phyloP scores from a whole-genome alignment of 1,140 invertebrate genomes.

The Drosophila pseudoananassae region DNA sequence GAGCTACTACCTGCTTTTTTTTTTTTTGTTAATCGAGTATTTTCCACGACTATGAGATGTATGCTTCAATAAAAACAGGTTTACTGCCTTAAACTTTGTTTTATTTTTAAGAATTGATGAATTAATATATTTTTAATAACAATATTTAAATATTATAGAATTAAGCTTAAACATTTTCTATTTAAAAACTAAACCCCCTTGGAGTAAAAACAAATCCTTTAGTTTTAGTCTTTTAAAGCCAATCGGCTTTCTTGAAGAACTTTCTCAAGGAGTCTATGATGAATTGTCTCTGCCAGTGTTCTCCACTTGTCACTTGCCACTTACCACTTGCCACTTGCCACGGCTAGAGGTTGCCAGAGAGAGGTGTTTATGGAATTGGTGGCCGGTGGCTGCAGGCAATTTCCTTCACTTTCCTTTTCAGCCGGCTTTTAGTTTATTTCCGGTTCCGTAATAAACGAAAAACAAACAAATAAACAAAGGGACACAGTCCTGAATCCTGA shows the following conservation, averaged over 20 bases:
- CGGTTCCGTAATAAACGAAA: slow-evolving; percentile 65
- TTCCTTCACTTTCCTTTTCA: slow-evolving; percentile 66
- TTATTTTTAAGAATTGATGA: neutral
- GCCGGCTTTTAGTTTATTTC: slow-evolving; percentile 66
- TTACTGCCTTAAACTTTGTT: slow-evolving; percentile 16
- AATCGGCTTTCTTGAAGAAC: slow-evolving; percentile 24
- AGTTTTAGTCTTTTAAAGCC: too few relatives aligned
- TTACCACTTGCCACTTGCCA: neutral
- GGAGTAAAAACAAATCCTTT: neutral
- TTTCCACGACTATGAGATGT: slow-evolving; percentile 35
- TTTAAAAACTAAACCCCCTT: neutral
- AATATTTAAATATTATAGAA: too few relatives aligned
- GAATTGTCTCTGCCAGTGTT: slow-evolving; percentile 15
- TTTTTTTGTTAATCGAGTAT: slow-evolving; percentile 1
- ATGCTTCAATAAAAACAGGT: slow-evolving; percentile 58
- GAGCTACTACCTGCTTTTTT: too few relatives aligned
- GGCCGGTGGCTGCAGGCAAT: slow-evolving; percentile 59
- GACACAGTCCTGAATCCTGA: slow-evolving; percentile 23
- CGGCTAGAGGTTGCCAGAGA: neutral
- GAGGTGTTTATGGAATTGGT: slow-evolving; percentile 55
- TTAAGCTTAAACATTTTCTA: too few relatives aligned
- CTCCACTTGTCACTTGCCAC: neutral
- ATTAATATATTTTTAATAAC: neutral
- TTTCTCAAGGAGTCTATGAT: slow-evolving; percentile 9
- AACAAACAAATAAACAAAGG: slow-evolving; percentile 52